Evolutionary conservation across 2,797 vertebrate species (phyloP), one percentile per base, ranked within the genome.

Genomic region (Microchirus variegatus): DNA sequence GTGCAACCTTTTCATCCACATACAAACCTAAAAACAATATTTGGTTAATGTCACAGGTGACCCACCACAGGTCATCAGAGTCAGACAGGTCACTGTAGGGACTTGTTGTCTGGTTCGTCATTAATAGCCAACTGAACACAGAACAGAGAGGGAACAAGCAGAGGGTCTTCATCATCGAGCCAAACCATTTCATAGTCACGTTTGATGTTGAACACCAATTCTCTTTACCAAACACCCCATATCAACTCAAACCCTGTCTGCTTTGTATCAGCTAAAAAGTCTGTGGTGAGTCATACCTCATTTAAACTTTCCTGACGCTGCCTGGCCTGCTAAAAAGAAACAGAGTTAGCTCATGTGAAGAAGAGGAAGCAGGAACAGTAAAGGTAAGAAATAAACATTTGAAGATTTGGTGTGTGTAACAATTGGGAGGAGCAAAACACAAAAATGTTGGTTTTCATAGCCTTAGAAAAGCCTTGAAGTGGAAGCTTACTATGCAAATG

Each of bases 101-200:
- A 92, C 89, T 93, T 83, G 67, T 53, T 55, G 81, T 70, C 88
- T 47, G 87, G 87, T 70, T 72, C 91, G 10, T 94, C 93, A 94
- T 94, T 57, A 54, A 75, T 3, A 86, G 73, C 87, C 67, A 68
- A 61, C 35, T 38, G 14, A 49, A 77, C 62, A 67, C 36, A 11
- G 42, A 71, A 67, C 71, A 79, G 70, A 61, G 60, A 59, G 52
- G 65, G 35, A 73, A 38, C 0, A 11, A 19, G 61, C 14, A 5
- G 54, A 62, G n/a, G n/a, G 6, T n/a, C n/a, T n/a, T n/a, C n/a
- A n/a, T n/a, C n/a, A n/a, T n/a, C n/a, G n/a, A n/a, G n/a, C n/a
- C n/a, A n/a, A n/a, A n/a, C n/a, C n/a, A n/a, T n/a, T n/a, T n/a
- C n/a, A n/a, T n/a, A 26, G 26, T 26, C 26, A 26, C 26, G 5